Conservation (phyloP, 2,113 vertebrate species). For the Paracanthobrama guichenoti region DNA sequence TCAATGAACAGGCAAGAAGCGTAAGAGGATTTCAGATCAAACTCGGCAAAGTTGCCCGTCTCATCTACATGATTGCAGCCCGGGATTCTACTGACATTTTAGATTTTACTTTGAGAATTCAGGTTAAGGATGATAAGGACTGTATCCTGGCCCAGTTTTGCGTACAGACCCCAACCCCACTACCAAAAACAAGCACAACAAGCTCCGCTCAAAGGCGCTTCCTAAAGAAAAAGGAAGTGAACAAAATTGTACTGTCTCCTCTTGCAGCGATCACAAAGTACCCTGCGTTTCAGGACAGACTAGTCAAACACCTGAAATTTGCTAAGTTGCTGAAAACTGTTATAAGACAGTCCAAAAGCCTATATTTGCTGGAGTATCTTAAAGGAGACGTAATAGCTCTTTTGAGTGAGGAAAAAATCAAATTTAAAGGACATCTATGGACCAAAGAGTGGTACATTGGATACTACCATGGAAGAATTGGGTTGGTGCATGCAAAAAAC, state of each 20-base stretch:
- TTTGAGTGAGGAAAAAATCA: constrained; percentile 92
- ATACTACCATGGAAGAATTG: constrained; percentile 90
- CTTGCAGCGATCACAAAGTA: constrained; percentile 85
- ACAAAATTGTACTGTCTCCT: constrained; percentile 91
- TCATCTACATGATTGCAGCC: constrained; percentile 85
- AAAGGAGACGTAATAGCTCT: constrained; percentile 90
- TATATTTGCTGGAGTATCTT: constrained; percentile 93
- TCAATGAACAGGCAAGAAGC: constrained; percentile 79
- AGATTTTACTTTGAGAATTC: constrained; percentile 89
- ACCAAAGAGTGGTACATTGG: constrained; percentile 98
- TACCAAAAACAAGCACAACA: constrained; percentile 84
- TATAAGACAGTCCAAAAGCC: constrained; percentile 90
- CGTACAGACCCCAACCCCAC: constrained; percentile 88
- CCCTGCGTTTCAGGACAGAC: constrained; percentile 89
- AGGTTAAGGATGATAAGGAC: constrained; percentile 87
- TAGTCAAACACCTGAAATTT: constrained; percentile 84
- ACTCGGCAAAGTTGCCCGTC: constrained; percentile 89
- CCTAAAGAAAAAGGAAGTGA: constrained; percentile 93
- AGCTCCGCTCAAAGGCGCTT: constrained; percentile 84
- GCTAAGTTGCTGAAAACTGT: constrained; percentile 94
- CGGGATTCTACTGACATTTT: constrained; percentile 81
- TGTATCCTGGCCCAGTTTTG: constrained; percentile 91
- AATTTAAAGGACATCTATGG: constrained; percentile 91
- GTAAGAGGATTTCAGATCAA: constrained; percentile 93
- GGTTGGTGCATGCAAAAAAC: constrained; percentile 91